Percentiles rank a stretch among this genome's conserved stretches.
Evolutionary conservation across 2,797 vertebrate species (phyloP).

Genomic region (Poecilia wingei): DNA sequence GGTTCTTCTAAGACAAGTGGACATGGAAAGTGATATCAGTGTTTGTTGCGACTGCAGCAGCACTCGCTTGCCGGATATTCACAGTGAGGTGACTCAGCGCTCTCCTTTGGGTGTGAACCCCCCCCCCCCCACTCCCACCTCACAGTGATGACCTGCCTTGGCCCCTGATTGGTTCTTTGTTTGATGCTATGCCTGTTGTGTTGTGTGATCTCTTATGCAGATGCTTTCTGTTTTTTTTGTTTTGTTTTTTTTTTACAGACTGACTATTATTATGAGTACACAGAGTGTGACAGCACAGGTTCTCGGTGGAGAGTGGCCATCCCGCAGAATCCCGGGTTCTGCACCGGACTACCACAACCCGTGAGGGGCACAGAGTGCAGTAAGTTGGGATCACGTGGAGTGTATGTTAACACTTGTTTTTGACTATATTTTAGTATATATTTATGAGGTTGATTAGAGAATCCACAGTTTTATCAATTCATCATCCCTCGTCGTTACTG

Average conservation of each 20-base stretch:
- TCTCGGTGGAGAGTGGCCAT: slow-evolving; percentile 97
- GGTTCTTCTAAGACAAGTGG: not conserved
- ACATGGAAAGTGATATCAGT: slow-evolving; percentile 20
- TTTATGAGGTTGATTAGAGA: not conserved
- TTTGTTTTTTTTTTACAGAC: slow-evolving; percentile 82
- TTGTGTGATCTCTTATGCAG: slow-evolving; percentile 30
- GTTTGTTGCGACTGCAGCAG: slow-evolving; percentile 8
- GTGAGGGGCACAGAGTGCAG: slow-evolving; percentile 95
- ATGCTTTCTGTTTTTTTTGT: slow-evolving; percentile 55
- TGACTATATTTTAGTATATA: not conserved
- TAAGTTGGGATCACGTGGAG: slow-evolving; percentile 75
- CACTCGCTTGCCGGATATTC: slow-evolving; percentile 14
- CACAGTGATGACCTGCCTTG: slow-evolving; percentile 36
- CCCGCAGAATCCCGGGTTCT: slow-evolving; percentile 84
- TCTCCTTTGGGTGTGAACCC: slow-evolving; percentile 41
- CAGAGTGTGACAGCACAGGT: slow-evolving; percentile 95
- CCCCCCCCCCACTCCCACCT: not conserved
- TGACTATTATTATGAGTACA: slow-evolving; percentile 98
- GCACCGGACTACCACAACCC: slow-evolving; percentile 91
- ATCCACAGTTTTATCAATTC: not conserved
- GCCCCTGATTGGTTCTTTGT: slow-evolving; percentile 22
- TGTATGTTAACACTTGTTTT: not conserved
- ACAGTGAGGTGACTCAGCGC: slow-evolving; percentile 37
- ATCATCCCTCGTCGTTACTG: not conserved
- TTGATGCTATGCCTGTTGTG: slow-evolving; percentile 5